These are phyloP conservation scores for Boloria selene DNA, from an alignment of 2,888 invertebrate species.

Conservation along the genomic window DNA sequence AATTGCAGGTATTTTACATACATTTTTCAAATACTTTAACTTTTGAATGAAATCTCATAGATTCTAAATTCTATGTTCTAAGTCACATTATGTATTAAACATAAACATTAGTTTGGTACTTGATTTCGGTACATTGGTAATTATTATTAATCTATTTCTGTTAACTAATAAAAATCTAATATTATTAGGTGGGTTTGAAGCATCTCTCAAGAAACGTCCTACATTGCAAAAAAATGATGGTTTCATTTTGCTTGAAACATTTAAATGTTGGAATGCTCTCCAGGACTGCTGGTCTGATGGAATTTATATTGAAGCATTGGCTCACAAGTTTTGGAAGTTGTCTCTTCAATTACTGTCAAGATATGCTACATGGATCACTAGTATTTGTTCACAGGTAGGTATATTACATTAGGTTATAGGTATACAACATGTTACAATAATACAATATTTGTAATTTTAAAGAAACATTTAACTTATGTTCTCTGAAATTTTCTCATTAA, in stretches of 20 bases:
- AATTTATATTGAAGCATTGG: constrained; percentile 89
- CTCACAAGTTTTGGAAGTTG: constrained; percentile 94
- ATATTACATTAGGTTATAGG: constrained; percentile 3
- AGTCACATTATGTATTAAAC: constrained; percentile 1
- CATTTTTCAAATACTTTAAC: background rate
- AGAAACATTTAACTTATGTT: background rate
- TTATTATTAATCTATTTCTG: background rate
- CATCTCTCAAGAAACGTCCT: constrained; percentile 59
- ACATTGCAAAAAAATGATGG: constrained; percentile 58
- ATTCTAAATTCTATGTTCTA: too few species aligned
- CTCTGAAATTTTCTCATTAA: background rate
- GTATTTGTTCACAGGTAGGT: constrained; percentile 68
- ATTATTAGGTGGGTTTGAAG: constrained; percentile 67
- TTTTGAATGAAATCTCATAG: too few species aligned
- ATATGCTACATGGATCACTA: constrained; percentile 87
- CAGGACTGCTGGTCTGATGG: constrained; percentile 89
- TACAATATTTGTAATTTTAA: background rate
- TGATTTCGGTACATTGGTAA: too few species aligned
- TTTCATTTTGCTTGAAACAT: constrained; percentile 75
- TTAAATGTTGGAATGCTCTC: constrained; percentile 73
- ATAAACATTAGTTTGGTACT: background rate
- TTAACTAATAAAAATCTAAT: background rate
- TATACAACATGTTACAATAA: background rate
- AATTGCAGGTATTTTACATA: constrained; percentile 85
- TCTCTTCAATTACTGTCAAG: constrained; percentile 91